Percentiles rank a stretch among this genome's conserved stretches.
Evolutionary conservation across 2,888 invertebrate genomes (phyloP).

Genomic region (Latheticus oryzae): DNA sequence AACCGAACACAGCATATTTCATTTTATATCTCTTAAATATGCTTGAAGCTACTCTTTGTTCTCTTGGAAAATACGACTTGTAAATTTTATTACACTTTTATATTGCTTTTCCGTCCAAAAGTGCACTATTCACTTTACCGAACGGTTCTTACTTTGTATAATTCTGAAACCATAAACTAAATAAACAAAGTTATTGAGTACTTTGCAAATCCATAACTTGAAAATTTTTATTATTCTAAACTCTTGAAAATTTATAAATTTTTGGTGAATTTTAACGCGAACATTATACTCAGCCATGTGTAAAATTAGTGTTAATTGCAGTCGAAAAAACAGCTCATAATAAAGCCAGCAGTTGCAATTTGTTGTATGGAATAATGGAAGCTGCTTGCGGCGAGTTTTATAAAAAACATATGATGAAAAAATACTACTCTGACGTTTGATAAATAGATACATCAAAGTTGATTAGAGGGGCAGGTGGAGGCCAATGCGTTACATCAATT

Average conservation of each 20-base stretch:
- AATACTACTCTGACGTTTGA: constrained; percentile 27
- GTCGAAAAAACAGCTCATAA: no score
- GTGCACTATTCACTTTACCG: constrained; percentile 21
- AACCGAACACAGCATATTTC: constrained; percentile 28
- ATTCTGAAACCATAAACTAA: constrained; percentile 8
- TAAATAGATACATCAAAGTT: constrained; percentile 31
- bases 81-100: constrained; percentile 38
- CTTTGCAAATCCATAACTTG: no score
- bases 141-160: constrained; percentile 15
- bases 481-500: constrained; percentile 39
- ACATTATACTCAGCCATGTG: no score
- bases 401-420: constrained; percentile 23
- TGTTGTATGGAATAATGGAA: no score
- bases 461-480: constrained; percentile 16
- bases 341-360: no score
- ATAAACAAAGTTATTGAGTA: constrained; percentile 19
- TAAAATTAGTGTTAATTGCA: no score
- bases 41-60: constrained; percentile 23
- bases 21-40: constrained; percentile 33
- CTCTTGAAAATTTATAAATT: no score
- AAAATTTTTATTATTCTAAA: no score
- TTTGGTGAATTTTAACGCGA: no score
- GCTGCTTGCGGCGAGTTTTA: constrained; percentile 5
- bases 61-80: constrained; percentile 19
- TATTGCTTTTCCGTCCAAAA: constrained; percentile 26